A percentile compares a stretch with the other conserved stretches of the same genome.
Evolutionary conservation across 2,888 invertebrate species (phyloP).

Genomic region (Ormyrus pomaceus): DNA sequence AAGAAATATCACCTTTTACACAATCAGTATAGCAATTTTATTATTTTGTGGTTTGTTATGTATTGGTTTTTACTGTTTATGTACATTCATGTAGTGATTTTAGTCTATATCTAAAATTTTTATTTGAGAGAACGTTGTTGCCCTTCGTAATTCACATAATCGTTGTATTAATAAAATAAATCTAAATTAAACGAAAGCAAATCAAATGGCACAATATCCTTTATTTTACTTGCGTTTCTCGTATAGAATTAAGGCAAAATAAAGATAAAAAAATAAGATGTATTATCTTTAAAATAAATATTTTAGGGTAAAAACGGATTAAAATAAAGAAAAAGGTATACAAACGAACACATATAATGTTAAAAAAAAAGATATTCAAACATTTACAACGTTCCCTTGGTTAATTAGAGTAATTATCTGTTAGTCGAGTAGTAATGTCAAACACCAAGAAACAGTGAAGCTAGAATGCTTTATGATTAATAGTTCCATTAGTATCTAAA

Average conservation of each 20-base stretch:
- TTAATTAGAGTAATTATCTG: slow-evolving; percentile 36
- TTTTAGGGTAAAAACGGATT: too few relatives aligned
- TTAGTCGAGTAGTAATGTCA: slow-evolving; percentile 51
- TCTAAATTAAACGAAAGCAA: too few relatives aligned
- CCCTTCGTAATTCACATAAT: too few relatives aligned
- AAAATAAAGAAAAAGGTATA: too few relatives aligned
- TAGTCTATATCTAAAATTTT: too few relatives aligned
- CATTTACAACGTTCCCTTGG: slow-evolving; percentile 36
- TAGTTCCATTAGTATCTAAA: slow-evolving; percentile 34
- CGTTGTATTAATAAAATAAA: too few relatives aligned
- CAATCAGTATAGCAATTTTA: not conserved
- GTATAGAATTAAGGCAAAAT: too few relatives aligned
- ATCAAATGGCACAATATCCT: too few relatives aligned
- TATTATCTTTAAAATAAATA: too few relatives aligned
- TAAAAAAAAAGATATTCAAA: not conserved
- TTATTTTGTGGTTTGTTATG: slow-evolving; percentile 17
- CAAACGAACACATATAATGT: not conserved
- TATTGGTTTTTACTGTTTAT: slow-evolving; percentile 38
- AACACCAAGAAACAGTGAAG: slow-evolving; percentile 44
- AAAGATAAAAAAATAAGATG: too few relatives aligned
- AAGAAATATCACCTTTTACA: slow-evolving; percentile 43
- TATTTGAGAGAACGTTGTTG: slow-evolving; percentile 37
- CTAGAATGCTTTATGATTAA: slow-evolving; percentile 30
- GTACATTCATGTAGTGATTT: slow-evolving; percentile 32
- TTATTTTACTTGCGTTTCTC: too few relatives aligned